A percentile compares a stretch with the other conserved stretches of the same genome.
These are phyloP conservation scores for Morelia viridis DNA, from an alignment of 2,797 vertebrate genomes.

Conservation along the genomic window DNA sequence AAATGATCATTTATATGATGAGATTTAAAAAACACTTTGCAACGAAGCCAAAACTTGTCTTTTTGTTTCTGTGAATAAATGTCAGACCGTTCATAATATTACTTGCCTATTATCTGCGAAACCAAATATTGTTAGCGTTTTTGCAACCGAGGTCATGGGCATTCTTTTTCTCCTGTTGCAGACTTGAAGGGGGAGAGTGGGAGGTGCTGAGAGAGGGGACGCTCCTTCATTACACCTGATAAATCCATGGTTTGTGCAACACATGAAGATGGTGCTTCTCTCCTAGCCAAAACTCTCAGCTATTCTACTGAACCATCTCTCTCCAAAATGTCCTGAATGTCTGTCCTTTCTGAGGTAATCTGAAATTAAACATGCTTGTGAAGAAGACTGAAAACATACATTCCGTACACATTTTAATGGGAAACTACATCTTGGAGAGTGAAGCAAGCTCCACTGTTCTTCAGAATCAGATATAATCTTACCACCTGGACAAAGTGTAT, in stretches of 20 bases:
- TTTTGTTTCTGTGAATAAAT: not conserved
- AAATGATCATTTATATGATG: not conserved
- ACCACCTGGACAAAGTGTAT: not conserved
- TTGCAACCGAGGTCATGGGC: not conserved
- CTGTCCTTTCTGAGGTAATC: not conserved
- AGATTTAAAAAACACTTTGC: not conserved
- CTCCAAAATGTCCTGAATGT: not conserved
- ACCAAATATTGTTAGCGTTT: not conserved
- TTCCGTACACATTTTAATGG: slow-evolving; percentile 20
- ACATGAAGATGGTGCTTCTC: not conserved
- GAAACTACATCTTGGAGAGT: not conserved
- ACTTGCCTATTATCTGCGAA: not conserved
- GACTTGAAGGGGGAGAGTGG: not conserved
- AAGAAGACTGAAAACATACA: slow-evolving; percentile 28
- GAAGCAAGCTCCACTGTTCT: not conserved
- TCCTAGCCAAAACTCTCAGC: not conserved
- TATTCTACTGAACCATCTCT: not conserved
- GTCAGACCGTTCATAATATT: not conserved
- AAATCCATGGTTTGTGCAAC: not conserved
- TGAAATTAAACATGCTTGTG: not conserved
- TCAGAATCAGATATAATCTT: slow-evolving; percentile 29
- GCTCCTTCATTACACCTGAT: not conserved
- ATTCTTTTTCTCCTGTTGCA: not conserved
- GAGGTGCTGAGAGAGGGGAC: not conserved
- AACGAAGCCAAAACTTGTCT: not conserved